Evolutionary conservation across 2,797 vertebrate species (phyloP).

Genomic region (Tokudaia tokunoshimensis): DNA sequence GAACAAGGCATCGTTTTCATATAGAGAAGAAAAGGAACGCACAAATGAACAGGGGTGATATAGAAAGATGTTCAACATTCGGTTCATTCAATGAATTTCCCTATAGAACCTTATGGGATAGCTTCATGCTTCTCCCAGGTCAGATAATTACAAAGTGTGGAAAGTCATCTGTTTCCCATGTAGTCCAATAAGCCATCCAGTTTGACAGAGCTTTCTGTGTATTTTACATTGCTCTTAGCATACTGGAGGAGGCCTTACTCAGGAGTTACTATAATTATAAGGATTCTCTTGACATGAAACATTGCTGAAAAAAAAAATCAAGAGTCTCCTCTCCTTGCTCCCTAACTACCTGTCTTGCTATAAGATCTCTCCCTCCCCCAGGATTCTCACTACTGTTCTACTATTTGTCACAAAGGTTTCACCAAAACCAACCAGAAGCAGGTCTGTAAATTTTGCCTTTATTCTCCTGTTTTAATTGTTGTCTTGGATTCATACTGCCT

Average conservation of each 20-base stretch:
- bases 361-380: not conserved
- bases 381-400: not conserved
- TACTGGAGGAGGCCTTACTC: not conserved
- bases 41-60: no score
- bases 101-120: not conserved
- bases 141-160: not conserved
- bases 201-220: not conserved
- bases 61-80: no score
- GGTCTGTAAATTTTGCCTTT: no score
- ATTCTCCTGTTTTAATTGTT: no score
- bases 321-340: not conserved
- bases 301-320: not conserved
- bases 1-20: not conserved
- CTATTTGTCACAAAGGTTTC: not conserved
- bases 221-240: not conserved
- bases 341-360: not conserved
- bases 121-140: not conserved
- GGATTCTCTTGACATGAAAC: not conserved
- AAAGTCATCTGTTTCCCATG: not conserved
- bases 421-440: not conserved
- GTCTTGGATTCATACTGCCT: no score
- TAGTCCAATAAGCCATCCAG: not conserved
- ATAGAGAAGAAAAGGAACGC: not conserved
- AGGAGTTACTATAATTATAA: not conserved
- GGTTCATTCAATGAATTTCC: not conserved